A percentile compares a stretch with the other conserved stretches of the same genome.
These are phyloP conservation scores for Capricornis sumatraensis DNA, from an alignment of 2,113 vertebrate species.

Conservation along the genomic window DNA sequence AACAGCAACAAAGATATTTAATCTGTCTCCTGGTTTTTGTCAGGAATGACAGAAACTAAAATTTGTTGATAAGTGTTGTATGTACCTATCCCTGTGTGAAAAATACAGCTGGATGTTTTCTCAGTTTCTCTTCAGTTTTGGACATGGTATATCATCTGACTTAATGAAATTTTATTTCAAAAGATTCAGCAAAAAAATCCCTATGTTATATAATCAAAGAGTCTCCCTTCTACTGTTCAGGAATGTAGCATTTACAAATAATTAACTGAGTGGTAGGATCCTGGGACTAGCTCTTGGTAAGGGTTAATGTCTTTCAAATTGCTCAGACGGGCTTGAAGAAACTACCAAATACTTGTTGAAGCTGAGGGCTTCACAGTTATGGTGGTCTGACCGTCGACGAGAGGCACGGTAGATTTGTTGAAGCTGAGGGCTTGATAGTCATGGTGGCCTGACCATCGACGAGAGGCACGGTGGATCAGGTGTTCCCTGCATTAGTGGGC, in stretches of 20 bases:
- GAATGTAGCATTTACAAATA: not conserved
- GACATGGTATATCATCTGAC: not conserved
- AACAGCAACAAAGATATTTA: not conserved
- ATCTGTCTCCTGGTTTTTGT: not conserved
- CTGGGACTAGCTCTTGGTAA: not conserved
- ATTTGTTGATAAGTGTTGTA: not conserved
- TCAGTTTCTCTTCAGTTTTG: not conserved
- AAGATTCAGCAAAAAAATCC: not conserved
- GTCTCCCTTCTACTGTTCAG: not conserved
- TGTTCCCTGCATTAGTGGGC: not conserved
- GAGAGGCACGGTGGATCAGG: not conserved
- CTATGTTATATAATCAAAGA: not conserved
- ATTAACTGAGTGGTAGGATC: not conserved
- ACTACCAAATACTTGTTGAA: not conserved
- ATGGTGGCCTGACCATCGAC: not conserved
- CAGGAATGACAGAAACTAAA: not conserved
- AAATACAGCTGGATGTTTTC: not conserved
- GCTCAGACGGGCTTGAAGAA: not conserved
- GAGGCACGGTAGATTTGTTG: not conserved
- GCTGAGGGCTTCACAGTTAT: not conserved
- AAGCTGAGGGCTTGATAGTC: not conserved
- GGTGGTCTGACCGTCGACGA: not conserved
- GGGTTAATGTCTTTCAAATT: not conserved
- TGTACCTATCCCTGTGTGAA: not conserved
- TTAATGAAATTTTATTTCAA: conserved; percentile 2